Evolutionary conservation across 2,797 vertebrate species (phyloP), one percentile per base, ranked within the genome.

Genomic region (Siniperca undulata): DNA sequence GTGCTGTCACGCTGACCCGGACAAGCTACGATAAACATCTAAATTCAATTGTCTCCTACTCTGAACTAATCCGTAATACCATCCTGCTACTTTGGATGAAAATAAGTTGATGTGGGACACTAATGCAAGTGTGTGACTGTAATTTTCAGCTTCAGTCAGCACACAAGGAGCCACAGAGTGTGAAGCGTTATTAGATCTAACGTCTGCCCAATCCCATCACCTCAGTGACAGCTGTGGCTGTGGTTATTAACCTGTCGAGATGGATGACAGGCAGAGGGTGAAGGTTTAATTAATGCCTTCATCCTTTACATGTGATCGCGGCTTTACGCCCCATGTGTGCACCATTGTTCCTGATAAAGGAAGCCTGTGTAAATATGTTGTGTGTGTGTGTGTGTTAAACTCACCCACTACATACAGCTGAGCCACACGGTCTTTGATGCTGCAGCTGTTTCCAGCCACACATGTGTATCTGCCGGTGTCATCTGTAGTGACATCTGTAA

Each of bases 371-470:
- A 5, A n/a, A 58, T 60, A 13, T 46, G 64, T 72, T 38, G 61
- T 53, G 10, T 64, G 22, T 30, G 22, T 48, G 38, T 64, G 22
- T 27, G 22, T 48, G 38, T 17, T 60, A 20, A 30, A 87, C 97
- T 95, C 94, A 99, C 99, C 98, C 80, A 99, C 98, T 0, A 99
- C 98, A 0, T 97, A 97, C 4, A 99, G 97, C 86, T 96, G 96
- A 44, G 97, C 97, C 76, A 96, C 96, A 0, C 95, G 94, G 90
- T 98, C 96, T 88, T 96, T 96, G 95, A 99, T 99, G 95, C 95
- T 97, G 94, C 99, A 99, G 94, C 96, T 98, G 93, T 99, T 99
- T 83, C 99, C 99, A 0, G 97, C 98, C 0, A 99, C 97, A 84
- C 99, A 99, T 0, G 97, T 98, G 70, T 99, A 99, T 74, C 94